Base-by-base conservation (phyloP, 2,797 vertebrate genomes). In the Myripristis murdjan region DNA sequence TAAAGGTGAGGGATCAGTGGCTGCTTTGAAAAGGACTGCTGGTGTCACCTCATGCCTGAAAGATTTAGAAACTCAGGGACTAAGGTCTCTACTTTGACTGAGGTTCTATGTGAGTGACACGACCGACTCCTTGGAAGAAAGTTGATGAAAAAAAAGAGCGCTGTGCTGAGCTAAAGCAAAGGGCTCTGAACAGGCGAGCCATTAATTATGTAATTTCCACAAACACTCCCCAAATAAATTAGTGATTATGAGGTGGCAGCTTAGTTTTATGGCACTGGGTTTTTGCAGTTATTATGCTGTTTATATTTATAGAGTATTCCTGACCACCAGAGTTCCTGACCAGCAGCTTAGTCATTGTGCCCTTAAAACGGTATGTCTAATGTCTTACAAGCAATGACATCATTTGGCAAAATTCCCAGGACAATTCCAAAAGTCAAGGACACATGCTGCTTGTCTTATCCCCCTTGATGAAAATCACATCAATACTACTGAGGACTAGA, bases 221-320 rank as follows among this genome's bases (percentile, higher is more conserved):
- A 49, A 47, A 67, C 22, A 43, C 33, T 44, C 14, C 16, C 41
- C 48, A 51, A 61, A 44, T 15, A 58, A 56, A 71, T 39, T 14
- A 61, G 60, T 68, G 43, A 70, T 70, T 63, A 73, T 61, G 66
- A 67, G 70, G 56, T 61, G 58, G 24, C 18, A 41, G 18, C 53
- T 62, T 23, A 1, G 31, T 76, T 81, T 69, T 57, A 47, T 60
- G 28, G 20, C n/a, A 24, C 37, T 47, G 16, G 56, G 52, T 51
- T 28, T 59, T 57, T 68, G 72, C 24, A 64, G 51, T 47, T 46
- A 73, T 72, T 67, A 77, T 46, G 15, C 47, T 20, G 39, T 64
- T 73, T 67, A 57, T 77, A 66, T 73, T 75, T 67, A 58, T 39
- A 49, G 54, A 37, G 43, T 49, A 43, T 56, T 59, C 33, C 49